Percentiles rank a stretch among this genome's conserved stretches.
phyloP scores from a whole-genome alignment of 2,113 vertebrate genomes.

The Sitta europaea region DNA sequence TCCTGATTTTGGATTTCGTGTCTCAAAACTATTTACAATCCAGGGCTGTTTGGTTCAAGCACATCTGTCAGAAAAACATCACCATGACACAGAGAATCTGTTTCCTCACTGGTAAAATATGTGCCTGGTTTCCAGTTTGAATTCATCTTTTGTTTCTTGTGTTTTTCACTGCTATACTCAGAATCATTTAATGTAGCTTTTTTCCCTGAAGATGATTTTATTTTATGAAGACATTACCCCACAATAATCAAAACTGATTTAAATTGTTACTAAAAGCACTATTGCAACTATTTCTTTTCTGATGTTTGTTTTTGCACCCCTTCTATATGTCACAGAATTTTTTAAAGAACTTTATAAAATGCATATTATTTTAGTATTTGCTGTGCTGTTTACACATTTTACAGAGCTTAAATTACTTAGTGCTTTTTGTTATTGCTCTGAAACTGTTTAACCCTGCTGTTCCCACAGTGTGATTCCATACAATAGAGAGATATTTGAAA shows the following conservation, averaged over 20 bases:
- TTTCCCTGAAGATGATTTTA: neutral
- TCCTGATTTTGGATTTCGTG: neutral
- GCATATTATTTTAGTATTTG: neutral
- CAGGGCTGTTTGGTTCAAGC: neutral
- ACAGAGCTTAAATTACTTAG: neutral
- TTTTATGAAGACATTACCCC: neutral
- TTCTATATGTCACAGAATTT: neutral
- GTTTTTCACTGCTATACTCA: neutral
- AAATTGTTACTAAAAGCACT: neutral
- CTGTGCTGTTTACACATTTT: neutral
- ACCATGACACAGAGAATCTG: neutral
- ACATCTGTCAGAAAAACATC: conserved; percentile 56
- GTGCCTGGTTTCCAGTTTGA: conserved; percentile 29
- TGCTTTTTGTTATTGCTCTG: neutral
- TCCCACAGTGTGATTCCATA: neutral
- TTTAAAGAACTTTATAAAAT: neutral
- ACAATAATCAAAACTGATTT: neutral
- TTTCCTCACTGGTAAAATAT: conserved; percentile 40
- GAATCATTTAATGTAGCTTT: neutral
- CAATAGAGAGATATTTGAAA: neutral
- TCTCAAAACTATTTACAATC: neutral
- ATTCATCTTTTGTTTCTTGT: conserved; percentile 35
- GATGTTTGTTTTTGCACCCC: neutral
- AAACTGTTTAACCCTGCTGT: neutral
- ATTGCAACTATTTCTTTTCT: neutral